Base-by-base conservation (phyloP, 2,797 vertebrate species). In the Enteromius viviparus region DNA sequence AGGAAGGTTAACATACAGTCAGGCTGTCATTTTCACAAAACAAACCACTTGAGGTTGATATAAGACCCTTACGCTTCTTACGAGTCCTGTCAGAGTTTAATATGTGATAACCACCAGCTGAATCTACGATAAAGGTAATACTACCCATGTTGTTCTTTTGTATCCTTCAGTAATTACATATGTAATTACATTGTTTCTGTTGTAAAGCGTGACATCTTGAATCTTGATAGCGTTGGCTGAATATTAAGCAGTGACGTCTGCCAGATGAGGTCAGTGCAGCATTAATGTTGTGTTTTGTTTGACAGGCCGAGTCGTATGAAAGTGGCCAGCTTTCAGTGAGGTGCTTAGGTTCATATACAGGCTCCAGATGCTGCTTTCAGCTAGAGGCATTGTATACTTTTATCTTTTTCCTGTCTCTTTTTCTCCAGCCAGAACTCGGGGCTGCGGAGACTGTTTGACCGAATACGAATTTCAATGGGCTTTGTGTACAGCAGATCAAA, bases 201-300 rank as follows among this genome's bases (percentile, higher is more conserved):
- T 60, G 42, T 53, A 76, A 58, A 40, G n/a, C 21, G n/a, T 76
- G 81, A 23, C 14, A 65, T 45, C 37, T 62, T 76, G 55, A 62
- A 60, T 69, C 21, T 45, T 84, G 68, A 64, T 26, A 10, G 32
- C 51, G 64, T 40, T 62, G 65, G 34, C 45, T 79, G 60, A 71
- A 72, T 82, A 84, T 64, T 85, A 87, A 80, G 55, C 29, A 51
- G 37, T 55, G 64, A 92, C 90, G 84, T 84, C 88, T 82, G 89
- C 91, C 92, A 93, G 91, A 93, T 90, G 92, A 92, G 93, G 92
- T 93, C 93, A 93, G 86, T 88, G 90, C 89, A 91, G 89, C 87
- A 87, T 93, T 89, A 89, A 85, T 76, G 87, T 87, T 88, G 89
- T 90, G 90, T 85, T 40, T 75, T 84, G 87, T 89, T 78, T 88